Conservation (phyloP, 1,140 invertebrate genomes). For the Oppia nitens region DNA sequence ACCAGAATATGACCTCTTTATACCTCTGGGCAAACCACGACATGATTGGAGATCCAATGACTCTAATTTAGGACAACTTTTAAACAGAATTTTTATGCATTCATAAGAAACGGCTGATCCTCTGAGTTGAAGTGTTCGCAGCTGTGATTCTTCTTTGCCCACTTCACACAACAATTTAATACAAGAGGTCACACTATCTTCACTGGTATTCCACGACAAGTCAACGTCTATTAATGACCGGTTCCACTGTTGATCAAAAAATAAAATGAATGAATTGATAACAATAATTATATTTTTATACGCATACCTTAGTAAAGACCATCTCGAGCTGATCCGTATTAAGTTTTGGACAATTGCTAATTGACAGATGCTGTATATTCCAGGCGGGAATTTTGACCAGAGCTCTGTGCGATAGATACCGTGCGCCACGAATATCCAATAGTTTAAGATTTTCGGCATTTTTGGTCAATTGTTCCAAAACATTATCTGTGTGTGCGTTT, state of each 20-base stretch:
- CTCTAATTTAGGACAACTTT: constrained; percentile 2
- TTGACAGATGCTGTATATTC: constrained; percentile 15
- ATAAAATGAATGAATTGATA: not conserved
- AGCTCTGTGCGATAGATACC: constrained; percentile 1
- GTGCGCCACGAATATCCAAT: constrained; percentile 15
- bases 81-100: not conserved
- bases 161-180: not conserved
- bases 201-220: constrained; percentile 9
- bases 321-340: constrained; percentile 1
- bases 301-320: constrained; percentile 10
- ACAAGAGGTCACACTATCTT: constrained; percentile 1
- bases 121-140: constrained; percentile 3
- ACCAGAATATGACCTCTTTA: constrained; percentile 7
- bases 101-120: constrained; percentile 1
- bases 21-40: constrained; percentile 12
- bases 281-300: not conserved
- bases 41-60: constrained; percentile 16
- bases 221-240: constrained; percentile 11
- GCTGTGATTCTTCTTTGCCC: not conserved
- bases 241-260: constrained; percentile 11
- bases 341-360: constrained; percentile 12
- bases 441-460: constrained; percentile 13
- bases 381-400: constrained; percentile 13
- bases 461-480: constrained; percentile 11
- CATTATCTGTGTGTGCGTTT: constrained; percentile 5